Evolutionary conservation across 2,797 vertebrate genomes (phyloP).

Genomic region (Falco biarmicus): DNA sequence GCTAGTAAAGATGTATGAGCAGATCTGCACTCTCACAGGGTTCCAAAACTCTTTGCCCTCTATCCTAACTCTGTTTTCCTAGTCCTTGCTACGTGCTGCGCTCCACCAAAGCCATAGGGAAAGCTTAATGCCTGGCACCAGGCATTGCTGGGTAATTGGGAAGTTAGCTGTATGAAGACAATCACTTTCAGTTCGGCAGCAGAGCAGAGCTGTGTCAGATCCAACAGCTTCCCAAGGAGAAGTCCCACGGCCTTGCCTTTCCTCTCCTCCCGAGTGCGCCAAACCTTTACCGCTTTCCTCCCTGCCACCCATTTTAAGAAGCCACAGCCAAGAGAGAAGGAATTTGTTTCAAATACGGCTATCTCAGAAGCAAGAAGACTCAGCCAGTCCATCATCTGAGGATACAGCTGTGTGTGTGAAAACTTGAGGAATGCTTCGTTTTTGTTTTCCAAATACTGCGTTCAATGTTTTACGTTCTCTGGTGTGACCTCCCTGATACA

Average conservation of each 20-base stretch:
- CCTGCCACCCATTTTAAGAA: accelerated
- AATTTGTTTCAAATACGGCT: not conserved
- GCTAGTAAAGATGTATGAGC: not conserved
- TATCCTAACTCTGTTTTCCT: not conserved
- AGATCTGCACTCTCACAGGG: not conserved
- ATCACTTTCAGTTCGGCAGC: not conserved
- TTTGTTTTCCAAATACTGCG: not conserved
- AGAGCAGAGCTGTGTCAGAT: not conserved
- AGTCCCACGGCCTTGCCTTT: not conserved
- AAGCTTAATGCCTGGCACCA: not conserved
- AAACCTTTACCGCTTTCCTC: not conserved
- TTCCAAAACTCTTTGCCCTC: not conserved
- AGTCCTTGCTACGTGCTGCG: not conserved
- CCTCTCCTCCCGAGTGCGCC: not conserved
- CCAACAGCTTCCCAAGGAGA: not conserved
- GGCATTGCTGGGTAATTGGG: not conserved
- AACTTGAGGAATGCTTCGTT: not conserved
- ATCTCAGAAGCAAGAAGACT: not conserved
- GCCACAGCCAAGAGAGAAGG: not conserved
- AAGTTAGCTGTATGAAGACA: not conserved
- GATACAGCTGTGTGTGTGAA: not conserved
- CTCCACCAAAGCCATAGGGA: not conserved
- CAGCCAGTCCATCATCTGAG: not conserved
- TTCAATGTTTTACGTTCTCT: not conserved
- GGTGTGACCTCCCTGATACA: not conserved